Conservation (phyloP, 2,888 invertebrate species). For the Hartigia nigra region DNA sequence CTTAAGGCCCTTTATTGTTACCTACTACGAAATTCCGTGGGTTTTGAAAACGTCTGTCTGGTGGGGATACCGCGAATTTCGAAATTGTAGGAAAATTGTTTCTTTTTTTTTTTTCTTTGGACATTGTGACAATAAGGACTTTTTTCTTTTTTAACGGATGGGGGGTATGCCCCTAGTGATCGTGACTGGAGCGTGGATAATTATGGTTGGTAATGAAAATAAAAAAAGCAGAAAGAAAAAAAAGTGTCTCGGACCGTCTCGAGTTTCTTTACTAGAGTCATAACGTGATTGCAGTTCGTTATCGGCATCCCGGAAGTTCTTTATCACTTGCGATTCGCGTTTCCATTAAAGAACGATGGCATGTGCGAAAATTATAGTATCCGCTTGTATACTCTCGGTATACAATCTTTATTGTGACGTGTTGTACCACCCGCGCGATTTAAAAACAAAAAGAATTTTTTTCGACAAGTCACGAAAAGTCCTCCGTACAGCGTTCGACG, state of each 20-base stretch:
- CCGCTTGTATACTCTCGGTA: neutral
- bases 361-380: neutral
- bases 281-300: constrained; percentile 29
- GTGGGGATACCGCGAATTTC: neutral
- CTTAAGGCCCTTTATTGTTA: neutral
- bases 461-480: neutral
- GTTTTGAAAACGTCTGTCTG: neutral
- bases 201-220: neutral
- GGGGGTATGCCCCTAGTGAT: neutral
- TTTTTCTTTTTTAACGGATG: neutral
- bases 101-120: neutral
- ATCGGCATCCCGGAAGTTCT: constrained; percentile 42
- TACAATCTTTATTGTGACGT: neutral
- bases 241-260: neutral
- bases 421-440: neutral
- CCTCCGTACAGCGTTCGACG: neutral
- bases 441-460: no score
- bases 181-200: neutral
- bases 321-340: constrained; percentile 40
- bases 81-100: neutral
- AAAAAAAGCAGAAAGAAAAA: neutral
- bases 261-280: constrained; percentile 9
- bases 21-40: neutral
- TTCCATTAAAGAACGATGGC: constrained; percentile 27
- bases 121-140: no score